A percentile compares a stretch with the other conserved stretches of the same genome.
Evolutionary conservation across 2,888 invertebrate species (phyloP).

Genomic region (Acrobeloides nanus): DNA sequence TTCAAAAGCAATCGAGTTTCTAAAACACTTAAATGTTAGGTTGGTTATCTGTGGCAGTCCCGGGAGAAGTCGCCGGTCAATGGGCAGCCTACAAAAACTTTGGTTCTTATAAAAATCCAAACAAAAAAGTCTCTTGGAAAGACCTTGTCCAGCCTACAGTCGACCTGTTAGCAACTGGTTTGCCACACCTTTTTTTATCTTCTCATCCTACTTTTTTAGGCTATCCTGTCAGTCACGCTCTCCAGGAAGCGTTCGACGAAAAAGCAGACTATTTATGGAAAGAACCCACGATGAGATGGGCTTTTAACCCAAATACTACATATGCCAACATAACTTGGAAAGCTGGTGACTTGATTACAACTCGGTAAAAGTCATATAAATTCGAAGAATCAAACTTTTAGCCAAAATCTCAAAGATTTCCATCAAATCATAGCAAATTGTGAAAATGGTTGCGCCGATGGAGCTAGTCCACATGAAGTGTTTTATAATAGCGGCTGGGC

Average conservation of each 20-base stretch:
- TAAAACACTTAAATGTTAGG: no score
- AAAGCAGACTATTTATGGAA: slow-evolving; percentile 25
- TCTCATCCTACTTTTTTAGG: slow-evolving; percentile 8
- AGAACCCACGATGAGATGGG: slow-evolving; percentile 39
- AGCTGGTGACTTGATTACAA: slow-evolving; percentile 47
- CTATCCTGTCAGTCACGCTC: slow-evolving; percentile 18
- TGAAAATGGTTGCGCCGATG: slow-evolving; percentile 18
- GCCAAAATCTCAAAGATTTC: slow-evolving; percentile 32
- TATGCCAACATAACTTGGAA: slow-evolving; percentile 42
- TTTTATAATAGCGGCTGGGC: slow-evolving; percentile 52
- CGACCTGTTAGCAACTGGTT: slow-evolving; percentile 31
- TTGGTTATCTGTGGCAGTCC: slow-evolving; percentile 30
- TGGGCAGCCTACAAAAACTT: slow-evolving; percentile 48
- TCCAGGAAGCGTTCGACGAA: slow-evolving; percentile 12
- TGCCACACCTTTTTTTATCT: slow-evolving; percentile 23
- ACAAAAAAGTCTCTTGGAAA: slow-evolving; percentile 36
- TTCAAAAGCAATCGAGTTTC: no score
- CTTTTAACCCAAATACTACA: slow-evolving; percentile 8
- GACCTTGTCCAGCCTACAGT: slow-evolving; percentile 40
- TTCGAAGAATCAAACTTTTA: slow-evolving; percentile 35
- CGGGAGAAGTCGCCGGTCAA: slow-evolving; percentile 50
- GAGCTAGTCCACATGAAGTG: slow-evolving; percentile 47
- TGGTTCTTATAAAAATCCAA: no score
- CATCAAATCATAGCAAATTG: neutral
- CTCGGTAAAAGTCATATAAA: slow-evolving; percentile 50